phyloP scores from a whole-genome alignment of 2,888 invertebrate genomes.

The Drosophila birchii region DNA sequence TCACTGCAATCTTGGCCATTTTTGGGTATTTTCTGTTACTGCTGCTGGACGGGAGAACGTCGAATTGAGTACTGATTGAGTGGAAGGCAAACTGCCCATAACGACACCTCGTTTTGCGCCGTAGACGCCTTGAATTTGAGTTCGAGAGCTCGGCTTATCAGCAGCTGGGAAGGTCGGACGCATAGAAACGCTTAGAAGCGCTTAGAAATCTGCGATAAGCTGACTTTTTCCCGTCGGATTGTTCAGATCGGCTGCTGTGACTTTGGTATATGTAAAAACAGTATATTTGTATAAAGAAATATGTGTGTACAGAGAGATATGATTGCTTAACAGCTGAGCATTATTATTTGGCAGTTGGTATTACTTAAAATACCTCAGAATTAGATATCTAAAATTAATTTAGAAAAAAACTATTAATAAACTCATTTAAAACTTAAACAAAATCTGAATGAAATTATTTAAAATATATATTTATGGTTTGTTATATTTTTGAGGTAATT shows the following conservation, averaged over 20 bases:
- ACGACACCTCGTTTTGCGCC: slow-evolving; percentile 57
- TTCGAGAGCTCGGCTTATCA: slow-evolving; percentile 31
- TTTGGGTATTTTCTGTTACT: slow-evolving; percentile 14
- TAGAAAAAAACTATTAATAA: background rate
- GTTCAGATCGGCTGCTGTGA: slow-evolving; percentile 10
- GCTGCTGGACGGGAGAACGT: slow-evolving; percentile 44
- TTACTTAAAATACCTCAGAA: background rate
- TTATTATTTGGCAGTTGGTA: background rate
- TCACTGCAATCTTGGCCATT: slow-evolving; percentile 61
- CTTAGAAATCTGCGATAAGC: slow-evolving; percentile 23
- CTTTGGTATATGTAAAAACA: slow-evolving; percentile 1
- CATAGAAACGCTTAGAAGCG: slow-evolving; percentile 4
- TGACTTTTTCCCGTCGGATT: slow-evolving; percentile 8
- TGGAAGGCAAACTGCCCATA: slow-evolving; percentile 7
- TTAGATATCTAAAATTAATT: background rate
- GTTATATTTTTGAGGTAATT: too few species aligned
- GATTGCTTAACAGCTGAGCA: background rate
- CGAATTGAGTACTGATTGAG: slow-evolving; percentile 48
- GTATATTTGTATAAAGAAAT: background rate
- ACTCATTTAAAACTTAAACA: too few species aligned
- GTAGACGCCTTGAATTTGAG: slow-evolving; percentile 13
- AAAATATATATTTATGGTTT: too few species aligned
- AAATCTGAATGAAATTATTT: too few species aligned
- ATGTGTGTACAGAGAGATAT: background rate
- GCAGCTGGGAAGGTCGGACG: slow-evolving; percentile 21